Evolutionary conservation across 2,797 vertebrate species (phyloP).

Genomic region (Pteronotus mesoamericanus): DNA sequence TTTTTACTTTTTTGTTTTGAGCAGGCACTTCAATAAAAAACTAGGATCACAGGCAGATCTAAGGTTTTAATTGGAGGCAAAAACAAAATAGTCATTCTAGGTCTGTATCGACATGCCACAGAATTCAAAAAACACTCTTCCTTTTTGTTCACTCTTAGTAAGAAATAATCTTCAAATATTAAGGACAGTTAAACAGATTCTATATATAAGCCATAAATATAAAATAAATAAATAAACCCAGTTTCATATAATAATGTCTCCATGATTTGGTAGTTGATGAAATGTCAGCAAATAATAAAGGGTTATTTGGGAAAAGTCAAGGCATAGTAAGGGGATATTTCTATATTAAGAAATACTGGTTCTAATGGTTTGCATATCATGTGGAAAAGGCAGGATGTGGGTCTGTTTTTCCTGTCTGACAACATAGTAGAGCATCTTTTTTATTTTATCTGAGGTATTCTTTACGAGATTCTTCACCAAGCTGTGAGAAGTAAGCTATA

Average conservation of each 20-base stretch:
- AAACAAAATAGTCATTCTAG: not conserved
- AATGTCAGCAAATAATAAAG: not conserved
- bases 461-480: slow-evolving; percentile 43
- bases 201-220: not conserved
- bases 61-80: not conserved
- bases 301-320: not conserved
- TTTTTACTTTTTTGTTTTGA: not conserved
- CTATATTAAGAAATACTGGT: not conserved
- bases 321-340: not conserved
- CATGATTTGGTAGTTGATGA: not conserved
- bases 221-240: not conserved
- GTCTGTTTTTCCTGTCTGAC: not conserved
- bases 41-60: not conserved
- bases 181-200: not conserved
- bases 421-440: not conserved
- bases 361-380: not conserved
- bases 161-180: not conserved
- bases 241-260: not conserved
- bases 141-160: not conserved
- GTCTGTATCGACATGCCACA: not conserved
- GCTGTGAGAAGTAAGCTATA: slow-evolving; percentile 47
- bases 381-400: not conserved
- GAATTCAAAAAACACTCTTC: not conserved
- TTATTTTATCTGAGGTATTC: slow-evolving; percentile 17
- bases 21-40: not conserved